Evolutionary conservation across 2,113 vertebrate species (phyloP).

Genomic region (Cathartes aura): DNA sequence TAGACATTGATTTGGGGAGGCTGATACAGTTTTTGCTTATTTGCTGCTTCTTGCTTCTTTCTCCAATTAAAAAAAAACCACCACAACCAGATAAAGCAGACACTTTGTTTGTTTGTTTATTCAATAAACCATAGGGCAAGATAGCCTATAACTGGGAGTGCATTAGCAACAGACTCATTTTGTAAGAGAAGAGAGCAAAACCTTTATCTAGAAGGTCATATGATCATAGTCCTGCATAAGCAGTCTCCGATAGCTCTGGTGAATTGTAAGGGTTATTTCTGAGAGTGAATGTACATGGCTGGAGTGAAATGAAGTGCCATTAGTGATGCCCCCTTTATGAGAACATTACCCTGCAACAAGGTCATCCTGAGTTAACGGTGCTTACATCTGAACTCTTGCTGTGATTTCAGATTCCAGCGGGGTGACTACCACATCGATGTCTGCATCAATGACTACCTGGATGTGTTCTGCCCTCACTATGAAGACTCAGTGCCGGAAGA

Average conservation of each 20-base stretch:
- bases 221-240: background rate
- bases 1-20: background rate
- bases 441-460: constrained; percentile 98
- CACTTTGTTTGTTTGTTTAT: background rate
- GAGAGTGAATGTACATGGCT: background rate
- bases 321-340: background rate
- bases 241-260: background rate
- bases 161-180: background rate
- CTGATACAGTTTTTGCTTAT: background rate
- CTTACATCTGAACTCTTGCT: background rate
- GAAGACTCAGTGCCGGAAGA: constrained; percentile 94
- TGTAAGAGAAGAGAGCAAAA: background rate
- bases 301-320: background rate
- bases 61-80: background rate
- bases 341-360: background rate
- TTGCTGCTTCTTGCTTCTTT: background rate
- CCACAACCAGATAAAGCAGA: background rate
- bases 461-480: constrained; percentile 98
- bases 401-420: constrained; percentile 87
- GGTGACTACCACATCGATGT: constrained; percentile 98
- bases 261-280: background rate
- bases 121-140: background rate
- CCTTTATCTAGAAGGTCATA: background rate
- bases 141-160: background rate
- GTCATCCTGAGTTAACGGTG: background rate